These are phyloP conservation scores for Cromileptes altivelis DNA, from an alignment of 2,113 vertebrate species.

Conservation along the genomic window DNA sequence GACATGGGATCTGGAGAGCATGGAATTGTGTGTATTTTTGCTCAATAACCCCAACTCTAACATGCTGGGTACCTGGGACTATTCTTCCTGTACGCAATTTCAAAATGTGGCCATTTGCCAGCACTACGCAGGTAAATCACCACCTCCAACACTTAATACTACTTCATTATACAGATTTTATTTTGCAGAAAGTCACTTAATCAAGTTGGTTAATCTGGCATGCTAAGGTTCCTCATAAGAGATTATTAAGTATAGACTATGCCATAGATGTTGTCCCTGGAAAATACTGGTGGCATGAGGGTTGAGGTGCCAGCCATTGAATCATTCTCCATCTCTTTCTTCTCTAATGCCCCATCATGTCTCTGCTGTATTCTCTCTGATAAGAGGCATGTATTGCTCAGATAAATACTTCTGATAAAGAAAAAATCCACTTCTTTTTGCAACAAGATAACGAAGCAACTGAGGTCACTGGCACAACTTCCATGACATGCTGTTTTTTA, in stretches of 20 bases:
- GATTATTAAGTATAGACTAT: neutral
- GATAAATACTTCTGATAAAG: neutral
- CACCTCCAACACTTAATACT: neutral
- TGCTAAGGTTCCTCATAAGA: neutral
- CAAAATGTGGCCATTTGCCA: constrained; percentile 90
- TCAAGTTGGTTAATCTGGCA: neutral
- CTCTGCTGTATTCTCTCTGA: neutral
- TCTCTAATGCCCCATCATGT: neutral
- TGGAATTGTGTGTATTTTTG: constrained; percentile 88
- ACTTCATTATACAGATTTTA: neutral
- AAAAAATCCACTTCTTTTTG: neutral
- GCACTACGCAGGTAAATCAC: constrained; percentile 85
- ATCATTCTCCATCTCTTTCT: neutral
- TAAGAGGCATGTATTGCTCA: neutral
- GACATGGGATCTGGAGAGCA: constrained; percentile 83
- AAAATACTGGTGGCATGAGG: neutral
- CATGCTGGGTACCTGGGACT: constrained; percentile 94
- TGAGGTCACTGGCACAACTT: neutral
- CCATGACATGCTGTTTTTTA: neutral
- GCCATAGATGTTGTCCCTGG: neutral
- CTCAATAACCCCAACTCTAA: constrained; percentile 87
- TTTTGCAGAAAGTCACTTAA: neutral
- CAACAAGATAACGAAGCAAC: neutral
- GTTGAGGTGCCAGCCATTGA: neutral
- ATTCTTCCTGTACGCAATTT: constrained; percentile 86